phyloP scores from a whole-genome alignment of 2,797 vertebrate species.

The Oophaga sylvatica region DNA sequence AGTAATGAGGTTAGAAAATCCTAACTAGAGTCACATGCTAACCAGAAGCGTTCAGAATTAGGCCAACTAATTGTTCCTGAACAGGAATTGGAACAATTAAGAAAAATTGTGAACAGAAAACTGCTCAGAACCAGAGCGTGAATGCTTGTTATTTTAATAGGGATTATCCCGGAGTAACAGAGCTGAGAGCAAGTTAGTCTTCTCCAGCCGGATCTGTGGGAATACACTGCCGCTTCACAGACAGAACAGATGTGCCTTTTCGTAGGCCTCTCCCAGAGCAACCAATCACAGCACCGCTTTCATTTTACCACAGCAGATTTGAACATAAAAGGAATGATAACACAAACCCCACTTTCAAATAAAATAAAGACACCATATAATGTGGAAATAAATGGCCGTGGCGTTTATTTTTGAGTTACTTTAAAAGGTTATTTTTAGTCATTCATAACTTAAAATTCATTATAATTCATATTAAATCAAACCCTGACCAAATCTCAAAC shows the following conservation, averaged over 20 bases:
- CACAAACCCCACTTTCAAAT: no score
- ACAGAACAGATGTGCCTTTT: no score
- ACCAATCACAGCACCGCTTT: not conserved
- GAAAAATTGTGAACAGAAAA: not conserved
- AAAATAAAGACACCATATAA: no score
- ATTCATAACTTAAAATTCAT: no score
- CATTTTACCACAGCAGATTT: not conserved
- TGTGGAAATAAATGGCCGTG: no score
- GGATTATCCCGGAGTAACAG: not conserved
- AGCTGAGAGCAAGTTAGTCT: not conserved
- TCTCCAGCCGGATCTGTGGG: not conserved
- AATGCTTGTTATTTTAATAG: not conserved
- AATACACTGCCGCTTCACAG: not conserved
- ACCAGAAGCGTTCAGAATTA: not conserved
- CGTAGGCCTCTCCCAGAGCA: not conserved
- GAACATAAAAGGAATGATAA: not conserved
- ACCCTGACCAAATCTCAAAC: no score
- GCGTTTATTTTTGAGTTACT: no score
- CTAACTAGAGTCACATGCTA: slow-evolving; percentile 7
- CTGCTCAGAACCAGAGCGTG: not conserved
- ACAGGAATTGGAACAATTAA: slow-evolving; percentile 21
- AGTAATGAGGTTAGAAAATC: not conserved
- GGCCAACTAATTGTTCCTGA: slow-evolving; percentile 2
- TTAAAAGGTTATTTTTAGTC: no score
- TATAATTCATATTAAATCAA: no score